Evolutionary conservation across 2,797 vertebrate genomes (phyloP).

Genomic region (Spatula versicolor): DNA sequence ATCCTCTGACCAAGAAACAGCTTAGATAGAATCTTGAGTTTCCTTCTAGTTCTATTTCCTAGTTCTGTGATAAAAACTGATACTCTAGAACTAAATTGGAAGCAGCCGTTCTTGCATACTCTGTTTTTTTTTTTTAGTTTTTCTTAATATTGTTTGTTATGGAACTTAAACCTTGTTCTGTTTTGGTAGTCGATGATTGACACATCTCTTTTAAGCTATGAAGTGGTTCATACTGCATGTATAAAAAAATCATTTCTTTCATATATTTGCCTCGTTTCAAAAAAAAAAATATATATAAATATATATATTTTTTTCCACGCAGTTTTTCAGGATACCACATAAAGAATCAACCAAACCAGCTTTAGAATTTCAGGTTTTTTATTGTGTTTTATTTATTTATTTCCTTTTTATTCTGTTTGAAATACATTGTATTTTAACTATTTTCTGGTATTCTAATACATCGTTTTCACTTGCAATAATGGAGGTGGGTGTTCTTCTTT

Average conservation of each 20-base stretch:
- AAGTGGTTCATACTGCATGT: not conserved
- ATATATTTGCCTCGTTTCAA: not conserved
- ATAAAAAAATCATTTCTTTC: not conserved
- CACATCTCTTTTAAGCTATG: not conserved
- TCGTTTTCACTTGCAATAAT: not conserved
- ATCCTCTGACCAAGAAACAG: not conserved
- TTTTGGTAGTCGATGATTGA: not conserved
- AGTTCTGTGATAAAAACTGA: not conserved
- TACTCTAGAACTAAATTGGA: not conserved
- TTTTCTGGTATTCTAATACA: not conserved
- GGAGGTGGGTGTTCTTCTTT: not conserved
- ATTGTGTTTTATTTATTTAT: not conserved
- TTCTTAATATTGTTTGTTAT: not conserved
- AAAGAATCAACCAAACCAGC: not conserved
- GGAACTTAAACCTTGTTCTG: not conserved
- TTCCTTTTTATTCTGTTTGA: not conserved
- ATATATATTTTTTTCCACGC: no score
- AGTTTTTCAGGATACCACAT: not conserved
- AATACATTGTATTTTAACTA: not conserved
- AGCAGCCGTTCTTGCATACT: not conserved
- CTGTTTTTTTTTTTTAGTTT: not conserved
- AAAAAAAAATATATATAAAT: not conserved
- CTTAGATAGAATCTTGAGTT: not conserved
- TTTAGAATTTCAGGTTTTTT: not conserved
- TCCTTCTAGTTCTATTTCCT: not conserved